phyloP scores from a whole-genome alignment of 2,797 vertebrate genomes.

The Phaenicophaeus curvirostris region DNA sequence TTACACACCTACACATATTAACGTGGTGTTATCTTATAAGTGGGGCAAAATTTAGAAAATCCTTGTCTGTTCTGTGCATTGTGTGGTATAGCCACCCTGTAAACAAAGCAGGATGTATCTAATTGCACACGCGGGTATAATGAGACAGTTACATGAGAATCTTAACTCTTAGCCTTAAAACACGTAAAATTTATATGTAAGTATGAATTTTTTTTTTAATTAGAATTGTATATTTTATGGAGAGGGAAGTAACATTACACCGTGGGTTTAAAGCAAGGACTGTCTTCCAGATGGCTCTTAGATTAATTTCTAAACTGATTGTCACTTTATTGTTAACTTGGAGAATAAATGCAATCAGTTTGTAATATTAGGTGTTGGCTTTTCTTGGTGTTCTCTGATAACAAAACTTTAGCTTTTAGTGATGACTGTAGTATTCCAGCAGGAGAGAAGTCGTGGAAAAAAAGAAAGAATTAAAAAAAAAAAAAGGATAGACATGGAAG shows the following conservation, averaged over 20 bases:
- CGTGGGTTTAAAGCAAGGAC: not conserved
- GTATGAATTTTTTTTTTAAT: not conserved
- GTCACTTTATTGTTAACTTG: not conserved
- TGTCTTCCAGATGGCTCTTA: not conserved
- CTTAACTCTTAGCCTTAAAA: not conserved
- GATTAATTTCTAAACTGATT: not conserved
- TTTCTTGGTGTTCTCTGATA: not conserved
- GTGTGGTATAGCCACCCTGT: not conserved
- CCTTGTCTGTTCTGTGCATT: not conserved
- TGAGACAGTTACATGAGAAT: not conserved
- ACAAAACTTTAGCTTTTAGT: not conserved
- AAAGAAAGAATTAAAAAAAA: no score
- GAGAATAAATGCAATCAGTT: not conserved
- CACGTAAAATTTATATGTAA: not conserved
- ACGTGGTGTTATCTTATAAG: not conserved
- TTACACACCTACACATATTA: not conserved
- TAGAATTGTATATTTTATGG: not conserved
- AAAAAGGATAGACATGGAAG: fast-evolving
- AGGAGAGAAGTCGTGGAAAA: not conserved
- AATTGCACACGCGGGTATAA: not conserved
- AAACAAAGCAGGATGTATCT: not conserved
- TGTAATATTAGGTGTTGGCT: not conserved
- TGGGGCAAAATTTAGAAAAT: not conserved
- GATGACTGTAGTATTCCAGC: not conserved
- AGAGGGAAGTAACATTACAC: not conserved